A percentile compares a stretch with the other conserved stretches of the same genome.
phyloP scores from a whole-genome alignment of 2,113 vertebrate species.

The Rafetus swinhoei region DNA sequence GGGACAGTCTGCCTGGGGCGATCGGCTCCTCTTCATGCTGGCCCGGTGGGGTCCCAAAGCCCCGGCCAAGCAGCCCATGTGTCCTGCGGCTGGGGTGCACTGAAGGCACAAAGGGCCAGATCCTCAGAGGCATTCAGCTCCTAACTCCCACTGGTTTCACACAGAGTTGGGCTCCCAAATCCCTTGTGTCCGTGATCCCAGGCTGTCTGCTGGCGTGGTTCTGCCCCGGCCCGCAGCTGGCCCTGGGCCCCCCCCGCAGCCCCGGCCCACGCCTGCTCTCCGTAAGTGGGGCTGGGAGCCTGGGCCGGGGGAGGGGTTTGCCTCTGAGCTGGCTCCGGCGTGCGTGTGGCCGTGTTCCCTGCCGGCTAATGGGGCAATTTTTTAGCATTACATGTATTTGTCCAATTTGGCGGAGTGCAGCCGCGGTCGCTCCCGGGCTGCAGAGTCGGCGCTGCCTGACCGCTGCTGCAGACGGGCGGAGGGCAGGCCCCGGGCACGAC shows the following conservation, averaged over 20 bases:
- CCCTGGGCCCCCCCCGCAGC: background rate
- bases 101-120: background rate
- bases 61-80: too few species aligned
- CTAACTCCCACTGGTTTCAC: background rate
- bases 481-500: background rate
- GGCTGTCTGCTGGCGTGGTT: background rate
- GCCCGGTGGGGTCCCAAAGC: background rate
- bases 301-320: too few species aligned
- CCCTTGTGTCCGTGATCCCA: too few species aligned
- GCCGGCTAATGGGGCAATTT: slow-evolving; percentile 76
- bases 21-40: background rate
- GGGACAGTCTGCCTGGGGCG: background rate
- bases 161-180: background rate
- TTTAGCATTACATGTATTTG: slow-evolving; percentile 74
- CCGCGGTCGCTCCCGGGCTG: background rate
- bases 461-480: background rate
- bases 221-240: background rate
- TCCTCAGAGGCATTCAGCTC: background rate
- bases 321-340: too few species aligned
- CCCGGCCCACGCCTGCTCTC: background rate
- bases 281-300: background rate
- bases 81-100: background rate
- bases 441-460: background rate
- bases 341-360: background rate
- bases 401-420: slow-evolving; percentile 68